A percentile compares a stretch with the other conserved stretches of the same genome.
phyloP scores from a whole-genome alignment of 2,797 vertebrate species.

The Myotis findleyi region DNA sequence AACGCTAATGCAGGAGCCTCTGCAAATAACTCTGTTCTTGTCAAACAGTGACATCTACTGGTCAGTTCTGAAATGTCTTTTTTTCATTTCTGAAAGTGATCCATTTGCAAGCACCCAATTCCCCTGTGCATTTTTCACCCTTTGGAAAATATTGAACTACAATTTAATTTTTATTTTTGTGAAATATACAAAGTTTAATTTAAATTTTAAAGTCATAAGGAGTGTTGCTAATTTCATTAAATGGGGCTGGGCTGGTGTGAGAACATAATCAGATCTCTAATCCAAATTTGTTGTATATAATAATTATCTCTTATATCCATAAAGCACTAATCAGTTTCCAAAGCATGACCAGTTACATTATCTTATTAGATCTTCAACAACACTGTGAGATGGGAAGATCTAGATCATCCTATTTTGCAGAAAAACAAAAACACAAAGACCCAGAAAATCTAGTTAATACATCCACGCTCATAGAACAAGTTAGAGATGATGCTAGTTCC shows the following conservation, averaged over 20 bases:
- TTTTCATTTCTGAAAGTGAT: slow-evolving; percentile 30
- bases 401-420: slow-evolving; percentile 8
- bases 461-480: slow-evolving; percentile 59
- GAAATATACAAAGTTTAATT: slow-evolving; percentile 29
- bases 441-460: slow-evolving; percentile 56
- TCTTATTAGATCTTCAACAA: slow-evolving; percentile 45
- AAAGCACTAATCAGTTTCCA: slow-evolving; percentile 32
- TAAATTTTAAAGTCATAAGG: not conserved
- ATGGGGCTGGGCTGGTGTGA: not conserved
- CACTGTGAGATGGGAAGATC: not conserved
- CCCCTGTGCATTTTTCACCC: not conserved
- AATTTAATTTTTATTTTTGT: slow-evolving; percentile 33
- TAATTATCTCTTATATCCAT: slow-evolving; percentile 18
- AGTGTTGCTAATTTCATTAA: slow-evolving; percentile 14
- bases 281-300: slow-evolving; percentile 44
- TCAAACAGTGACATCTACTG: slow-evolving; percentile 90
- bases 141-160: slow-evolving; percentile 52
- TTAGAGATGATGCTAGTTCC: slow-evolving; percentile 30
- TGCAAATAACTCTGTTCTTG: slow-evolving; percentile 68
- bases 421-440: slow-evolving; percentile 50
- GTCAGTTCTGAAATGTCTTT: slow-evolving; percentile 54
- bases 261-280: slow-evolving; percentile 11
- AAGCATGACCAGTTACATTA: not conserved
- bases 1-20: slow-evolving; percentile 67
- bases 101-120: slow-evolving; percentile 16